phyloP scores from a whole-genome alignment of 2,797 vertebrate species.

The Gambusia yucatana region DNA sequence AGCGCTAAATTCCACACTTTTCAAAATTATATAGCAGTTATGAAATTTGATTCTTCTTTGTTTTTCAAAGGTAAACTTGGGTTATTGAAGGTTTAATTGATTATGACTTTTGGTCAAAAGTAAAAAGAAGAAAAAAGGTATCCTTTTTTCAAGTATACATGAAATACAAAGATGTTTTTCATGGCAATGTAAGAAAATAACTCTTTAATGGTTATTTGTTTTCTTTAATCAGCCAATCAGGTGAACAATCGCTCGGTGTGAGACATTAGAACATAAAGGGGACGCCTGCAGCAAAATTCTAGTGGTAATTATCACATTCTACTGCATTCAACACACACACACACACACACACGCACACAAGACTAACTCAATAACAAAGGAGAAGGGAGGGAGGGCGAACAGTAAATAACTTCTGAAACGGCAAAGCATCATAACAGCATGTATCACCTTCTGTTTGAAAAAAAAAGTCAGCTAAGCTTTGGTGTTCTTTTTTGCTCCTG shows the following conservation, averaged over 20 bases:
- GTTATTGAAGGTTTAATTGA: neutral
- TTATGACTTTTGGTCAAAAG: neutral
- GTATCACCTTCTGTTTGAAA: conserved; percentile 55
- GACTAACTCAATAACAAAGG: conserved; percentile 65
- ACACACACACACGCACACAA: conserved; percentile 12
- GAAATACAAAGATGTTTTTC: conserved; percentile 28
- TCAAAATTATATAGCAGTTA: neutral
- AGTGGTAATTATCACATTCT: conserved; percentile 69
- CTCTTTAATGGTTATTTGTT: conserved; percentile 48
- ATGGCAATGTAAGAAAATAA: conserved; percentile 46
- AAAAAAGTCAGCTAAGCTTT: conserved; percentile 50
- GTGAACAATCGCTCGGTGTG: conserved; percentile 66
- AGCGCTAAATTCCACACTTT: neutral
- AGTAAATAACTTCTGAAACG: conserved; percentile 62
- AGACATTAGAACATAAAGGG: conserved; percentile 61
- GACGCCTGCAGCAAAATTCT: conserved; percentile 59
- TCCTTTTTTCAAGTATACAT: neutral
- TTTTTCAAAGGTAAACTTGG: neutral
- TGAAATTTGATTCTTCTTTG: neutral
- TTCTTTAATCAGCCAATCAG: conserved; percentile 70
- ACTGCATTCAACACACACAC: conserved; percentile 66
- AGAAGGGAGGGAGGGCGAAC: conserved; percentile 49
- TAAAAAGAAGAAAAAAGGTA: neutral
- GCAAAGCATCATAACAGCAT: conserved; percentile 57
- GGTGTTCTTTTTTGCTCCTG: conserved; percentile 41